Evolutionary conservation across 1,140 invertebrate genomes (phyloP).

Genomic region (Solenopsis fugax): DNA sequence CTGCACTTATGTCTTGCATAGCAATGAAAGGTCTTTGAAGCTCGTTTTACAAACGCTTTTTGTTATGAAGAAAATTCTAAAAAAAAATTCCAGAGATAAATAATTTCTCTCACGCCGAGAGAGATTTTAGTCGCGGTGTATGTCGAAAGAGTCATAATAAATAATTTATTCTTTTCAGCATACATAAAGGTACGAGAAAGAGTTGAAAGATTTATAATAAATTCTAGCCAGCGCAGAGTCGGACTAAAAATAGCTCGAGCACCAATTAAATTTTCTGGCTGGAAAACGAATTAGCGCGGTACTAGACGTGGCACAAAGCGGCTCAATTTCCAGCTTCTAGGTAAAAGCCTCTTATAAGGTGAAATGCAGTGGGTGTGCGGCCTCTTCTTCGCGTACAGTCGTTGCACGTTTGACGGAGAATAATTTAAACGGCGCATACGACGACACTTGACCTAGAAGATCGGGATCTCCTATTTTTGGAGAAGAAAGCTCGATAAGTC

Average conservation of each 20-base stretch:
- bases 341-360: conserved; percentile 19
- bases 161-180: too few species aligned
- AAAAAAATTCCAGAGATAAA: not conserved
- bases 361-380: not conserved
- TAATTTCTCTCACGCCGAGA: not conserved
- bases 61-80: not conserved
- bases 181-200: too few species aligned
- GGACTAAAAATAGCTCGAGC: conserved; percentile 38
- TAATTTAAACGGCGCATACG: conserved; percentile 31
- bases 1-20: not conserved
- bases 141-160: too few species aligned
- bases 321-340: conserved; percentile 24
- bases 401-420: conserved; percentile 1
- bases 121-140: not conserved
- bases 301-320: conserved; percentile 18
- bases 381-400: not conserved
- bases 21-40: not conserved
- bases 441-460: conserved; percentile 43
- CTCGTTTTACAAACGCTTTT: not conserved
- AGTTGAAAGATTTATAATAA: not conserved
- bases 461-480: conserved; percentile 45
- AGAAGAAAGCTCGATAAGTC: conserved; percentile 16
- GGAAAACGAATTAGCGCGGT: conserved; percentile 45
- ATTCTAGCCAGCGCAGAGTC: not conserved
- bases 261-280: conserved; percentile 47